These are phyloP conservation scores for Pseudochromis fuscus DNA, from an alignment of 2,797 vertebrate genomes.

Conservation along the genomic window DNA sequence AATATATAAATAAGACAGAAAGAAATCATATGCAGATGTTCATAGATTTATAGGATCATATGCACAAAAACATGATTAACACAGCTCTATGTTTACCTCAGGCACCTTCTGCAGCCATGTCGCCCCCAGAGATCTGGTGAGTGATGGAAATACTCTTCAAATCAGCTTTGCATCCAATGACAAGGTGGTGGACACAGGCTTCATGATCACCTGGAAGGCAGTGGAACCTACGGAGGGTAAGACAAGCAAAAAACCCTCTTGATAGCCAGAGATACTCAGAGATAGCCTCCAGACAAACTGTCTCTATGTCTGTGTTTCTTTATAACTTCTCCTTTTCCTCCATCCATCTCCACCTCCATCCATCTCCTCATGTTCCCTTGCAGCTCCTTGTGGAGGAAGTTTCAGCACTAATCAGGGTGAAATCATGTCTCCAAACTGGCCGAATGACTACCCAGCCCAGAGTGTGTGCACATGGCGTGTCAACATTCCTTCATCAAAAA, in stretches of 20 bases:
- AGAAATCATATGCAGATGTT: neutral
- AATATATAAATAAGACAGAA: neutral
- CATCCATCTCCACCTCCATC: too few species aligned
- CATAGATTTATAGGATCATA: neutral
- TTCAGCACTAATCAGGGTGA: constrained; percentile 78
- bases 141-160: constrained; percentile 74
- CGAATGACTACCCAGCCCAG: constrained; percentile 72
- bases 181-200: constrained; percentile 85
- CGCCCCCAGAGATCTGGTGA: constrained; percentile 79
- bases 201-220: constrained; percentile 80
- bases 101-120: constrained; percentile 81
- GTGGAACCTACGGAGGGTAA: constrained; percentile 76
- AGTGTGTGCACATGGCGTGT: constrained; percentile 85
- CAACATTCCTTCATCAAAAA: constrained; percentile 59
- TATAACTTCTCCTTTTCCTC: neutral
- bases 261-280: neutral
- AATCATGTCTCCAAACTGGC: constrained; percentile 83
- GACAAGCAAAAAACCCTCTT: neutral
- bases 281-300: neutral
- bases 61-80: too few species aligned
- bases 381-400: constrained; percentile 81
- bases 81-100: constrained; percentile 47
- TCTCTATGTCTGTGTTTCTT: neutral
- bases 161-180: constrained; percentile 83
- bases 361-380: neutral